Percentiles rank a stretch among this genome's conserved stretches.
Evolutionary conservation across 2,888 invertebrate genomes (phyloP).

Genomic region (Calameuta filiformis): DNA sequence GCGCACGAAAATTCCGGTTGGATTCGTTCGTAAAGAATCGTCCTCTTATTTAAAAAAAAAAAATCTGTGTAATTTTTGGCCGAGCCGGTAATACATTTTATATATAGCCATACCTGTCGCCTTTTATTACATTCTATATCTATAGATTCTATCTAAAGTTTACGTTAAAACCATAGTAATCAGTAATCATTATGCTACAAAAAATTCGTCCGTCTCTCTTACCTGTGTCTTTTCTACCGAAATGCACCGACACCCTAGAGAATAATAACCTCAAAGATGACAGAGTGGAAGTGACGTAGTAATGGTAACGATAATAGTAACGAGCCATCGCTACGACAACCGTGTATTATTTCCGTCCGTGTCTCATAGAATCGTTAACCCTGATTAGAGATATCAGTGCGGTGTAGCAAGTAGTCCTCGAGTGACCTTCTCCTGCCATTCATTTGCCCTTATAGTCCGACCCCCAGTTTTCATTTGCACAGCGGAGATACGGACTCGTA

Average conservation of each 20-base stretch:
- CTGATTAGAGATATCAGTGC: not conserved
- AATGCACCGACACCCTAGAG: not conserved
- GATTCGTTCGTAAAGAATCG: not conserved
- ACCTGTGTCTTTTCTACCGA: not conserved
- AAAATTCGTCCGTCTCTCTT: not conserved
- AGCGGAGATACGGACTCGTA: not conserved
- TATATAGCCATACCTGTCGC: no score
- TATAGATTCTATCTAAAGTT: not conserved
- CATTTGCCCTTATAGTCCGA: not conserved
- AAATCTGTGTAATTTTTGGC: not conserved
- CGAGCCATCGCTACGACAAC: not conserved
- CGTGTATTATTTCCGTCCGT: not conserved
- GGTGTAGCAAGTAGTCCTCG: not conserved
- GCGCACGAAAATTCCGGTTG: not conserved
- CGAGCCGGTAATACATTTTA: no score
- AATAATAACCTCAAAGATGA: not conserved
- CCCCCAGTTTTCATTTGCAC: not conserved
- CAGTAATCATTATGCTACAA: not conserved
- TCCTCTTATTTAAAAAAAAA: not conserved
- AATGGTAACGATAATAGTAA: not conserved
- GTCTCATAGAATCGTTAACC: not conserved
- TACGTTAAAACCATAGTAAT: not conserved
- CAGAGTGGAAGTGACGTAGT: not conserved
- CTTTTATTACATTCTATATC: no score
- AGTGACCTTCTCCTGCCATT: not conserved